Evolutionary conservation across 2,797 vertebrate genomes (phyloP).

Genomic region (Echiichthys vipera): DNA sequence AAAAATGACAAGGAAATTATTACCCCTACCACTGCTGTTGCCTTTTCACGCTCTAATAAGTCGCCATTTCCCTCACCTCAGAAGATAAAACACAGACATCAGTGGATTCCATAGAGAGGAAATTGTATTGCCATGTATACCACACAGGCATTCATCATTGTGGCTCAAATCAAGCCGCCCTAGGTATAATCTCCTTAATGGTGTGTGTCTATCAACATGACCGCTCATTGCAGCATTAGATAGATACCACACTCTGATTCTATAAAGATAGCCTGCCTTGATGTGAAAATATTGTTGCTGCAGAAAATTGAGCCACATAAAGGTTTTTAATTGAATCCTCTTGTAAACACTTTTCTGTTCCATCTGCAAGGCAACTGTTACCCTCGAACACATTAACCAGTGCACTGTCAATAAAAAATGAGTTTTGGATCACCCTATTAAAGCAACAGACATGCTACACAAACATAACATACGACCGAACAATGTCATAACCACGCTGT

Average conservation of each 20-base stretch:
- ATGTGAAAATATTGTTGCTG: slow-evolving; percentile 19
- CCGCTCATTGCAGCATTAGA: slow-evolving; percentile 52
- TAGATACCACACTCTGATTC: slow-evolving; percentile 48
- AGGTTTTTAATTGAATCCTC: slow-evolving; percentile 36
- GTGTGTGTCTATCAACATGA: slow-evolving; percentile 69
- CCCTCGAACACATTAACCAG: neutral
- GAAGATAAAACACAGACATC: slow-evolving; percentile 79
- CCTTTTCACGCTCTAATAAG: slow-evolving; percentile 81
- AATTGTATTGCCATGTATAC: slow-evolving; percentile 69
- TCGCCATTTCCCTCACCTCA: slow-evolving; percentile 69
- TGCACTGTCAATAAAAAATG: neutral
- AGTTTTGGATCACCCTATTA: slow-evolving; percentile 27
- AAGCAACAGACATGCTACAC: slow-evolving; percentile 49
- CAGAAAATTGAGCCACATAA: slow-evolving; percentile 35
- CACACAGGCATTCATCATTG: slow-evolving; percentile 70
- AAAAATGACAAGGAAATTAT: slow-evolving; percentile 81
- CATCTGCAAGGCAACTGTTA: neutral
- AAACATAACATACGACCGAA: slow-evolving; percentile 59
- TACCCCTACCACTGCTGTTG: slow-evolving; percentile 70
- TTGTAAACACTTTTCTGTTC: slow-evolving; percentile 22
- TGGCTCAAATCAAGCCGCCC: slow-evolving; percentile 68
- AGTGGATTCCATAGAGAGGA: slow-evolving; percentile 65
- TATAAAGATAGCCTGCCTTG: slow-evolving; percentile 46
- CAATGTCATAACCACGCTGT: slow-evolving; percentile 59
- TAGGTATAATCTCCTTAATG: slow-evolving; percentile 77